Percentiles rank a stretch among this genome's conserved stretches.
Conservation (phyloP, 2,113 vertebrate genomes). For the Conger conger region DNA sequence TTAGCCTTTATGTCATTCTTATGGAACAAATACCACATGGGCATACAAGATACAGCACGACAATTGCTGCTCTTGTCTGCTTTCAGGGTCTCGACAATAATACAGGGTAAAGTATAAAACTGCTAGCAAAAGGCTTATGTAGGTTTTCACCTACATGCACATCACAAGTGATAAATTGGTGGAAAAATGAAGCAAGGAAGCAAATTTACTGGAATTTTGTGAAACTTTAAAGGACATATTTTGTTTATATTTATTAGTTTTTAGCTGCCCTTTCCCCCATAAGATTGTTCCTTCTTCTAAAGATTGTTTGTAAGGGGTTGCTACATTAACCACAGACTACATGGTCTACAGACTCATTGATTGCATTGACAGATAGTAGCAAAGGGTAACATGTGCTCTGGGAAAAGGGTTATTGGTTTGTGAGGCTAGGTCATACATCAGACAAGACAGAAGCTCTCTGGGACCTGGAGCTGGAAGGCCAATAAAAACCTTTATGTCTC, state of each 20-base stretch:
- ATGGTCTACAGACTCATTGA: conserved; percentile 7
- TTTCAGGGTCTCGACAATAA: too few relatives aligned
- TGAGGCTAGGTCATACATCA: neutral
- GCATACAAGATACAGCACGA: too few relatives aligned
- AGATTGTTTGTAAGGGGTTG: neutral
- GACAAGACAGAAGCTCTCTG: neutral
- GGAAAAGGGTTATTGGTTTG: neutral
- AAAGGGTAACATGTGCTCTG: conserved; percentile 5
- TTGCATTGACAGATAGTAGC: neutral
- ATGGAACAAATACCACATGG: too few relatives aligned
- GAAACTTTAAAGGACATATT: neutral
- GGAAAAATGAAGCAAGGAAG: neutral
- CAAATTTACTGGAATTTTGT: neutral
- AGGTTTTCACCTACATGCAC: too few relatives aligned
- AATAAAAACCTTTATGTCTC: neutral
- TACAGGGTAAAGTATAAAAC: too few relatives aligned
- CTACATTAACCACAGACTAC: conserved; percentile 6
- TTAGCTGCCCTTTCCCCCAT: neutral
- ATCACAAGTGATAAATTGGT: too few relatives aligned
- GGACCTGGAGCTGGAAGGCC: neutral
- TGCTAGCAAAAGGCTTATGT: too few relatives aligned
- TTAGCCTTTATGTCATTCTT: too few relatives aligned
- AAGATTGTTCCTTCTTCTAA: neutral
- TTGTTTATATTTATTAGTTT: neutral
- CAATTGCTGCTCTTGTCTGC: too few relatives aligned